Percentiles rank a stretch among this genome's conserved stretches.
These are phyloP conservation scores for Brachynemurus nebulosus DNA, from an alignment of 2,888 invertebrate genomes.

Conservation along the genomic window DNA sequence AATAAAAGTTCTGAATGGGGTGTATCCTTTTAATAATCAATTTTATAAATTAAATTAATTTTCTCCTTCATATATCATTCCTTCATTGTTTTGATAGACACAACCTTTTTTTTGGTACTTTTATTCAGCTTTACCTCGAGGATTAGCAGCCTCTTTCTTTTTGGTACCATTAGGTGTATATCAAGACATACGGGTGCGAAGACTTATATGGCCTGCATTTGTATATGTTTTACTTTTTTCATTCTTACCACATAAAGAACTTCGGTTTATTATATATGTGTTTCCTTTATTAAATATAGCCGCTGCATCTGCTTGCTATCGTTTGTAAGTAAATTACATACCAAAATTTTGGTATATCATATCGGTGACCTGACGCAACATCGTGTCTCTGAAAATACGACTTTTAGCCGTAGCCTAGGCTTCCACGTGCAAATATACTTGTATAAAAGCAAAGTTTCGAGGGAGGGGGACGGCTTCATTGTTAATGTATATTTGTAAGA, in stretches of 20 bases:
- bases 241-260: constrained; percentile 92
- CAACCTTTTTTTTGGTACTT: constrained; percentile 97
- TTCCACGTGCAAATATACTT: no score
- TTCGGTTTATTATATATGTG: constrained; percentile 94
- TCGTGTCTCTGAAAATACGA: no score
- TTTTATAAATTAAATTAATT: constrained; percentile 10
- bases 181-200: constrained; percentile 55
- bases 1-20: constrained; percentile 96
- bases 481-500: no score
- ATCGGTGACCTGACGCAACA: no score
- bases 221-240: constrained; percentile 84
- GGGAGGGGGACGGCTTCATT: no score
- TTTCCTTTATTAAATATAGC: constrained; percentile 85
- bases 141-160: constrained; percentile 66
- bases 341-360: no score
- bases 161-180: constrained; percentile 66
- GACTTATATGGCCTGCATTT: constrained; percentile 54
- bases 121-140: constrained; percentile 90
- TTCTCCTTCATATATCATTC: no score
- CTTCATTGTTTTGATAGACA: constrained; percentile 44
- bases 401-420: no score
- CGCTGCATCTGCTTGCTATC: constrained; percentile 75
- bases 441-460: no score
- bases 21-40: constrained; percentile 58
- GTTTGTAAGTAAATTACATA: constrained; percentile 78